phyloP scores from a whole-genome alignment of 2,888 invertebrate genomes.

The Rhagophthalmus giganteus region DNA sequence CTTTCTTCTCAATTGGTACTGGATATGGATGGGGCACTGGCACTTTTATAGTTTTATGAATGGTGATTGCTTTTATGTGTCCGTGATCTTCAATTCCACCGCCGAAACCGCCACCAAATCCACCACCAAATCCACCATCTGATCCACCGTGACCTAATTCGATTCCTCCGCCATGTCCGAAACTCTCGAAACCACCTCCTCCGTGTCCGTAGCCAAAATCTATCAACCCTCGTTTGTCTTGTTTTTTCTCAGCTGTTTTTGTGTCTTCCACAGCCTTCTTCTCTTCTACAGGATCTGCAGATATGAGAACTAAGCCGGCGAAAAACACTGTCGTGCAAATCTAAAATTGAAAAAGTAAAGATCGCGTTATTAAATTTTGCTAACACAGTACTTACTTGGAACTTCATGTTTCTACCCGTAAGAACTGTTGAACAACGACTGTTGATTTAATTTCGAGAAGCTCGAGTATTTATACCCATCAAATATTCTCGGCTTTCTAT shows the following conservation, averaged over 20 bases:
- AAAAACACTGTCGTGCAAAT: slow-evolving; percentile 48
- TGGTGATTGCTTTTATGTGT: slow-evolving; percentile 36
- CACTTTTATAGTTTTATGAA: slow-evolving; percentile 64
- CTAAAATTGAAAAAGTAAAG: slow-evolving; percentile 42
- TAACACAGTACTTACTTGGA: slow-evolving; percentile 44
- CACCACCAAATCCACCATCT: slow-evolving; percentile 21
- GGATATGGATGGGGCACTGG: slow-evolving; percentile 66
- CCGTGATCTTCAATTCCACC: slow-evolving; percentile 31
- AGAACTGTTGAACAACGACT: slow-evolving; percentile 43
- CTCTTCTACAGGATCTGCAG: slow-evolving; percentile 41
- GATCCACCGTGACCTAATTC: slow-evolving; percentile 34
- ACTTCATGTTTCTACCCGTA: slow-evolving; percentile 41
- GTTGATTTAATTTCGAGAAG: slow-evolving; percentile 34
- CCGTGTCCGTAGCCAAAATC: slow-evolving; percentile 43
- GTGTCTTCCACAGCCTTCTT: slow-evolving; percentile 42
- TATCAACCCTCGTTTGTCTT: slow-evolving; percentile 47
- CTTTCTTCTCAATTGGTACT: slow-evolving; percentile 63
- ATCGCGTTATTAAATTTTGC: slow-evolving; percentile 1
- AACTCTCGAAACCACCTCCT: slow-evolving; percentile 19
- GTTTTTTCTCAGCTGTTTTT: slow-evolving; percentile 44
- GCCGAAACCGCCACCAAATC: slow-evolving; percentile 30
- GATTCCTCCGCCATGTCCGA: slow-evolving; percentile 13
- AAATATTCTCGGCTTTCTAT: slow-evolving; percentile 8
- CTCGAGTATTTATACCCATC: slow-evolving; percentile 16
- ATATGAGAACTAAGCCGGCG: slow-evolving; percentile 50